Base-by-base conservation (phyloP, 35 echinoderm and acorn worm species). In the Apostichopus californicus region DNA sequence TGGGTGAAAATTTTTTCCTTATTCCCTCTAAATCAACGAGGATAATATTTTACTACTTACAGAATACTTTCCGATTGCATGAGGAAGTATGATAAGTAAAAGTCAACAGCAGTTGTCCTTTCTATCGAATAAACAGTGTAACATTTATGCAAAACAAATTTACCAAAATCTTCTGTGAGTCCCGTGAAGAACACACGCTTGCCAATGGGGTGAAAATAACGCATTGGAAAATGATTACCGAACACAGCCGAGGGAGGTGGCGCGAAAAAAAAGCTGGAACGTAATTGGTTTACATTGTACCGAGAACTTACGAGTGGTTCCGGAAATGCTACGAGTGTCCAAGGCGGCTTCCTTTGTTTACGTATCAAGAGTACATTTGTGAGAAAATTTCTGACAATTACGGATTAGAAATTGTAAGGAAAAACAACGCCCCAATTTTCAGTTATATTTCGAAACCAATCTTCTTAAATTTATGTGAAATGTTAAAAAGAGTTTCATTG, bases 291-390 rank as follows among this genome's bases (percentile, higher is more conserved):
- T 57, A 85, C 21, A 59, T 22, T 15, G 20, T n/a, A 8, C 81
- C 81, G 81, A 85, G 58, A 25, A 25, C 1, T 0, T 58, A 54
- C 81, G 81, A 85, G 7, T 58, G 17, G 3, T 58, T 59, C 20
- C 81, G 81, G 81, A 85, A 21, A 58, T 22, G 15, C 5, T 1
- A 58, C 81, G 81, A 85, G 57, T 85, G 81, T 22, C 56, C 55
- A 58, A 85, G 81, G 81, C 55, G 81, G 81, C 81, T 85, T 85
- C 81, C 81, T 85, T 85, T 85, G 81, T 85, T 85, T 85, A 85
- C 81, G 81, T 58, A 85, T 75, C 71, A 75, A 75, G 20, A 22
- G 20, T 11, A 68, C 11, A 11, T 11, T 14, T 14, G 64, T 14
- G 64, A 68, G 64, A 68, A 68, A 68, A 14, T 18, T 14, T 11